Conservation (phyloP, 2,113 vertebrate species). For the Zosterops hypoxanthus region DNA sequence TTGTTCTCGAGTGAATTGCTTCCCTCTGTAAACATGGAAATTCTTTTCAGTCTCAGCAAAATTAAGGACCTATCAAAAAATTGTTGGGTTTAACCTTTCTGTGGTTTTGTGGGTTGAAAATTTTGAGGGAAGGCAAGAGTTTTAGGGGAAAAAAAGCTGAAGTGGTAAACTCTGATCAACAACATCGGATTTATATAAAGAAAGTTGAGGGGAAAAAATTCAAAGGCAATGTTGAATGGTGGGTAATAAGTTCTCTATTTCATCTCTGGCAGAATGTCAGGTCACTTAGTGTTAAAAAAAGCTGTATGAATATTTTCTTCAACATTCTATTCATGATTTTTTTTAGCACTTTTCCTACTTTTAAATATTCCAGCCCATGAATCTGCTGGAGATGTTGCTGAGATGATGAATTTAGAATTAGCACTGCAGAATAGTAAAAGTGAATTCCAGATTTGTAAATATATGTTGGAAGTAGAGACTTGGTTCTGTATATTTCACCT, state of each 20-base stretch:
- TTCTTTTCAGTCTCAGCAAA: background rate
- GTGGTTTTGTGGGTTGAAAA: background rate
- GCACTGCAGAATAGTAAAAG: background rate
- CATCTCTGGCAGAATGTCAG: background rate
- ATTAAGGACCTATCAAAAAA: background rate
- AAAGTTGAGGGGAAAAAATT: background rate
- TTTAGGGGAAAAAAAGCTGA: background rate
- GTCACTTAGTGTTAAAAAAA: background rate
- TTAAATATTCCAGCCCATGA: background rate
- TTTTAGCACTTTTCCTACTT: background rate
- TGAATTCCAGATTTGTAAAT: background rate
- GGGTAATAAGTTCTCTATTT: background rate
- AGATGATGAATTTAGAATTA: background rate
- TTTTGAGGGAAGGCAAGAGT: background rate
- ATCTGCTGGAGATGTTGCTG: background rate
- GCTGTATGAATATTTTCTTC: background rate
- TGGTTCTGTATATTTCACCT: background rate
- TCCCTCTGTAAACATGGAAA: background rate
- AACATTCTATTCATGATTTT: background rate
- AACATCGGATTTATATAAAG: background rate
- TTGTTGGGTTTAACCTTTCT: background rate
- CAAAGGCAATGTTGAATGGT: background rate
- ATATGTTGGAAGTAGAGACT: background rate
- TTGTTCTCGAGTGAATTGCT: background rate
- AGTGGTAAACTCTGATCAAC: background rate